Percentiles rank a stretch among this genome's conserved stretches.
These are phyloP conservation scores for Bovichtus variegatus DNA, from an alignment of 2,797 vertebrate species.

Conservation along the genomic window DNA sequence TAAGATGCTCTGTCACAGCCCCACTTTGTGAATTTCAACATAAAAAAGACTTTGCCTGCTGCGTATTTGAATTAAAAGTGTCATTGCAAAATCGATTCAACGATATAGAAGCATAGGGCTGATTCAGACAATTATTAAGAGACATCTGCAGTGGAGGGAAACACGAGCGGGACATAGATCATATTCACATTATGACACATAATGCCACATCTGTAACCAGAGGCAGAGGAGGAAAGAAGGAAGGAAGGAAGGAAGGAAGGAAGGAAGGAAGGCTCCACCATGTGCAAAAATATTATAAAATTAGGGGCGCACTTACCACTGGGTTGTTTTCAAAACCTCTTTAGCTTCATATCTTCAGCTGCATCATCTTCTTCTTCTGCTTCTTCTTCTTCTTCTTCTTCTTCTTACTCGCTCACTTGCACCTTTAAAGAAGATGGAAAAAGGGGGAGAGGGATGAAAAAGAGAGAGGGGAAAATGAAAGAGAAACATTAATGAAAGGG, in stretches of 20 bases:
- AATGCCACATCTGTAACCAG: conserved; percentile 9
- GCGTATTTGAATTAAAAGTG: neutral
- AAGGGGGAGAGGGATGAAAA: conserved; percentile 46
- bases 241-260: neutral
- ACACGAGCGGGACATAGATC: neutral
- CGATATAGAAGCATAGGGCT: neutral
- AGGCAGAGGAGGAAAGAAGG: neutral
- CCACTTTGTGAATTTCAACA: neutral
- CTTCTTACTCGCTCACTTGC: conserved; percentile 50
- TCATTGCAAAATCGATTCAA: neutral
- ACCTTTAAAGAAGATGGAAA: conserved; percentile 78
- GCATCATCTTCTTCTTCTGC: conserved; percentile 63
- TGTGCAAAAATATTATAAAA: too few relatives aligned
- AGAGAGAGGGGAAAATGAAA: conserved; percentile 71
- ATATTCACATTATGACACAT: neutral
- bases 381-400: conserved; percentile 28
- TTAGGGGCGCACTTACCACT: conserved; percentile 75
- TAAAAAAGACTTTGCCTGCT: neutral
- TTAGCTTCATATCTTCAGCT: conserved; percentile 86
- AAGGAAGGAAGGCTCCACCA: too few relatives aligned
- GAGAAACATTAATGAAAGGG: conserved; percentile 84
- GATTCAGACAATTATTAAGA: neutral
- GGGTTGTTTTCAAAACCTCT: conserved; percentile 83
- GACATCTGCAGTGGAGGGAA: conserved; percentile 17
- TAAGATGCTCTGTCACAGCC: neutral